Evolutionary conservation across 2,888 invertebrate species (phyloP), one percentile per base, ranked within the genome.

Genomic region (Oscheius onirici): DNA sequence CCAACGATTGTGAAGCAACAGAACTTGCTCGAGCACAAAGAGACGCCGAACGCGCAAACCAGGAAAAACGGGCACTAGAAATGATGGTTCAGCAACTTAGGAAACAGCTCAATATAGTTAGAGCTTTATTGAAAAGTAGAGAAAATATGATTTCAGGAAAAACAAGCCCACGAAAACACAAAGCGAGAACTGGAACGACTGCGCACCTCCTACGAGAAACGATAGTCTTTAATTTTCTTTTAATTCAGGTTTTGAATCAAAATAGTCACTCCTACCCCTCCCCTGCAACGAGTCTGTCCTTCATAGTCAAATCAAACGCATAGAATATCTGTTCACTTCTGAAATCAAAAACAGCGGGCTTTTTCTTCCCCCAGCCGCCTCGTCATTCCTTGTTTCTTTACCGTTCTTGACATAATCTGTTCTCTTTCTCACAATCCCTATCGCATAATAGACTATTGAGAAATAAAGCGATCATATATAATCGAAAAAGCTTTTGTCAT

Each of bases 111-210:
- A 71, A 78, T 67, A 74, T 70, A 51, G 79, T 79, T 41, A 44
- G 54, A 34, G 8, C 34, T 52, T 17, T 24, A 63, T 28, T 10
- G 46, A 15, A 46, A 24, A 20, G 10, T 43, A 26, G 8, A 8
- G 8, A 34, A 43, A 43, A 60, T 13, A 15, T 20, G 22, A 13
- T 71, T 79, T 40, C 69, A 78, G 78, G 77, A 80, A 52, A 73
- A 76, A 20, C 78, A 78, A 65, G 69, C 76, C 40, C 80, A 80
- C 46, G 80, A 78, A 17, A 78, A 75, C 55, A 80, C 80, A 10
- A 72, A 71, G 69, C 73, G 80, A 41, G 78, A 80, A 28, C 70
- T 80, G 71, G 78, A 80, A 54, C 75, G 79, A 15, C 69, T 79
- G 58, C 73, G 76, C 41, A 75, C 75, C 55, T 28, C 72, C 63